phyloP scores from a whole-genome alignment of 2,797 vertebrate genomes.

The Melanotaenia boesemani region DNA sequence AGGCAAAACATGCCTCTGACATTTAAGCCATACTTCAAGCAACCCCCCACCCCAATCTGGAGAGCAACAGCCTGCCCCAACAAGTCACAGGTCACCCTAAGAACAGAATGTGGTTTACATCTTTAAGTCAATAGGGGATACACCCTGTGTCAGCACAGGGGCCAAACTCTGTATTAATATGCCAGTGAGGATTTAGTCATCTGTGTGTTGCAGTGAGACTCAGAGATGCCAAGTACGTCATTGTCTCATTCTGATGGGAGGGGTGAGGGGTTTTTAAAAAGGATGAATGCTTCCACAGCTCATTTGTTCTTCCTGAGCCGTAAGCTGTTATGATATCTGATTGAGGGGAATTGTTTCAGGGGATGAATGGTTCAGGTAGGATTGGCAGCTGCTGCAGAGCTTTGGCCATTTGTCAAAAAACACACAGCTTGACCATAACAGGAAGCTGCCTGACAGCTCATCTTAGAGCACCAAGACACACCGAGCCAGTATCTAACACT shows the following conservation, averaged over 20 bases:
- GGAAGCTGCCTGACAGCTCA: conserved; percentile 45
- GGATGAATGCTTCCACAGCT: conserved; percentile 24
- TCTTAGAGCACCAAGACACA: conserved; percentile 30
- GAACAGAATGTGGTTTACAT: conserved; percentile 51
- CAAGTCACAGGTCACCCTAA: conserved; percentile 33
- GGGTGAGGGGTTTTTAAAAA: neutral
- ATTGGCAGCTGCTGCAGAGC: conserved; percentile 16
- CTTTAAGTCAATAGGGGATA: conserved; percentile 9
- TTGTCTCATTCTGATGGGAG: conserved; percentile 2
- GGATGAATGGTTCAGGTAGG: conserved; percentile 2
- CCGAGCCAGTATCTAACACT: conserved; percentile 15
- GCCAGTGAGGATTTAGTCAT: conserved; percentile 48
- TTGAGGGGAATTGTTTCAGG: conserved; percentile 52
- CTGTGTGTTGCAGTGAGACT: conserved; percentile 31
- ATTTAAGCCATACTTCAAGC: conserved; percentile 61
- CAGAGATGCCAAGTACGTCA: conserved; percentile 54
- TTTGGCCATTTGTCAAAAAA: conserved; percentile 45
- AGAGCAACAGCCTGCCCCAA: neutral
- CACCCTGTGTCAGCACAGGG: neutral
- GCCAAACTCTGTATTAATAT: conserved; percentile 8
- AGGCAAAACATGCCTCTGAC: conserved; percentile 77
- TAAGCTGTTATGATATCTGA: conserved; percentile 43
- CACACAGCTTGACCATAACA: conserved; percentile 59
- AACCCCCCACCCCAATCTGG: neutral
- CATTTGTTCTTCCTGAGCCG: conserved; percentile 48